Percentiles rank a stretch among this genome's conserved stretches.
Conservation (phyloP, 2,113 vertebrate genomes). For the Lophochroa leadbeateri region DNA sequence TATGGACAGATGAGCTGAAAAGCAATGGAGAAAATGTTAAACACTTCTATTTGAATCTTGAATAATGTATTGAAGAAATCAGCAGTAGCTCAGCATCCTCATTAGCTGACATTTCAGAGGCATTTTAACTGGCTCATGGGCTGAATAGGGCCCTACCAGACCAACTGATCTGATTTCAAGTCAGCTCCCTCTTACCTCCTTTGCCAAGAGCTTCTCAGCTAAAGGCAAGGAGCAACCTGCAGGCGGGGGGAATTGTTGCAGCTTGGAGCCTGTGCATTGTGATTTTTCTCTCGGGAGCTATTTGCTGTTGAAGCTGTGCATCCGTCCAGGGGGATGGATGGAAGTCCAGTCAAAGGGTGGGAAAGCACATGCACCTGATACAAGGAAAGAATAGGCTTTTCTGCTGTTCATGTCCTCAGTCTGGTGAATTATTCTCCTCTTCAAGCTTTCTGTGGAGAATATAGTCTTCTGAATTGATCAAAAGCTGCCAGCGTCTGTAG, state of each 20-base stretch:
- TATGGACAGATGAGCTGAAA: background rate
- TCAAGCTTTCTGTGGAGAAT: background rate
- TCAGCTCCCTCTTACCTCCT: background rate
- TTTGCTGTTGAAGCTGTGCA: background rate
- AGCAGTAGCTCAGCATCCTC: background rate
- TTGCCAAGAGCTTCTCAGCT: background rate
- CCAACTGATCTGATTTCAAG: background rate
- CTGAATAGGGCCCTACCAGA: background rate
- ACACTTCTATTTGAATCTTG: background rate
- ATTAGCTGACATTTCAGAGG: background rate
- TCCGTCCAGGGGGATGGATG: background rate
- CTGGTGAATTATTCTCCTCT: background rate
- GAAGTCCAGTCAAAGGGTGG: rapidly evolving
- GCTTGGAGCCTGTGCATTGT: background rate
- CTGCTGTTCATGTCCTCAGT: background rate
- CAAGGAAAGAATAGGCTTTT: background rate
- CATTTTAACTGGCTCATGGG: background rate
- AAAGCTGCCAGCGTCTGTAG: background rate
- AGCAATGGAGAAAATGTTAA: background rate
- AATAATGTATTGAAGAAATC: background rate
- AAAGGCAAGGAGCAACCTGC: background rate
- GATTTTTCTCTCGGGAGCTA: background rate
- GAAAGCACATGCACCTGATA: background rate
- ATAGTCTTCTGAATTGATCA: background rate
- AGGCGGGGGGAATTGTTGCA: background rate